Percentiles rank a stretch among this genome's conserved stretches.
phyloP scores from a whole-genome alignment of 2,113 vertebrate species.

The Microtus oregoni region DNA sequence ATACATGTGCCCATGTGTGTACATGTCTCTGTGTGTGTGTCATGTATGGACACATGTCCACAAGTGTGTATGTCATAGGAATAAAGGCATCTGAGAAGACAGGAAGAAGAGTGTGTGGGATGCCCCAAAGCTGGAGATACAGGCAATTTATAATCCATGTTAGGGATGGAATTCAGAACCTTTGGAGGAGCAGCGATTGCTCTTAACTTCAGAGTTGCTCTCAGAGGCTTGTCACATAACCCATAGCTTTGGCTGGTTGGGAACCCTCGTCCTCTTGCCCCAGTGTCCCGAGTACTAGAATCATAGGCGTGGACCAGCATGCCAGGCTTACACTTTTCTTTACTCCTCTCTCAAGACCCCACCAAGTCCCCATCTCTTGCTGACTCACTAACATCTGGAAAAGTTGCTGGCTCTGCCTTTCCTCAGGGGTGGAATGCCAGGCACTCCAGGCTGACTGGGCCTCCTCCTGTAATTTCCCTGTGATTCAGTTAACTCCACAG shows the following conservation, averaged over 20 bases:
- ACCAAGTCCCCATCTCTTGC: neutral
- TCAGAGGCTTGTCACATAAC: neutral
- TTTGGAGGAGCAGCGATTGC: too few relatives aligned
- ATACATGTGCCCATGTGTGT: neutral
- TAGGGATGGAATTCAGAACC: neutral
- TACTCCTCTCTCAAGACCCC: neutral
- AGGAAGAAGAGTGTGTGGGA: neutral
- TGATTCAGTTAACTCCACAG: neutral
- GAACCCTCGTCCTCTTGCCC: neutral
- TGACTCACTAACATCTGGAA: neutral
- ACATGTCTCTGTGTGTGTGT: neutral
- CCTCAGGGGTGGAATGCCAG: neutral
- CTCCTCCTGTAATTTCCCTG: neutral
- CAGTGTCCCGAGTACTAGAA: too few relatives aligned
- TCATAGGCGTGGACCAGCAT: too few relatives aligned
- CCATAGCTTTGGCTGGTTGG: neutral
- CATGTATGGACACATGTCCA: too few relatives aligned
- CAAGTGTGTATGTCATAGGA: neutral
- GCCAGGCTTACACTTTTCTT: neutral
- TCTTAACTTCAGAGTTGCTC: neutral
- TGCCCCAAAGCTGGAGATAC: neutral
- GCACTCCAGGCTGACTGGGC: too few relatives aligned
- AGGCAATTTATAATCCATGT: neutral
- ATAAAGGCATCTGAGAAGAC: neutral
- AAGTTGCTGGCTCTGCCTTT: neutral